These are phyloP conservation scores for Falco concolor DNA, from an alignment of 2,797 vertebrate genomes.

Conservation along the genomic window DNA sequence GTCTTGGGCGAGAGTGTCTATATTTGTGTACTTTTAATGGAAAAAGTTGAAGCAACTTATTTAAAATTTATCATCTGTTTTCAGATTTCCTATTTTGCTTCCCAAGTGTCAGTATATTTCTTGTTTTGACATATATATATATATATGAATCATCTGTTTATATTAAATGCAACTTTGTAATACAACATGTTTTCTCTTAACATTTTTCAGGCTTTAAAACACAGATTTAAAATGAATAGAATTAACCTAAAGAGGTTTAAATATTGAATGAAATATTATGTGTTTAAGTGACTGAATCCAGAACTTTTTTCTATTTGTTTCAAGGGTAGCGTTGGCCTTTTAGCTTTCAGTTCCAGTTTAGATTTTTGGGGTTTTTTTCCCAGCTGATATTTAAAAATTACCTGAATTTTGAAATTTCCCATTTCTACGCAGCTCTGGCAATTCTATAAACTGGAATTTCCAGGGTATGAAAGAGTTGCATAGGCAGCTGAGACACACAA, in stretches of 20 bases:
- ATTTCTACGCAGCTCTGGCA: background rate
- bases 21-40: background rate
- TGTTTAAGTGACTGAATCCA: background rate
- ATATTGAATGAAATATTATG: background rate
- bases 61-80: background rate
- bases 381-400: background rate
- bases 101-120: background rate
- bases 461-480: background rate
- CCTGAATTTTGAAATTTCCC: background rate
- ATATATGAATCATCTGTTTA: background rate
- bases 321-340: background rate
- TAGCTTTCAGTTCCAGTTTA: background rate
- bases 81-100: background rate
- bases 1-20: background rate
- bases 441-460: background rate
- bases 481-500: rapidly evolving
- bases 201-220: background rate
- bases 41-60: background rate
- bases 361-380: background rate
- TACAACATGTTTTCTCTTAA: background rate
- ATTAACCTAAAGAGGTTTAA: background rate
- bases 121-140: background rate
- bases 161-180: background rate
- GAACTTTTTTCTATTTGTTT: background rate
- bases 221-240: background rate